These are phyloP conservation scores for Spheniscus mendiculus DNA, from an alignment of 2,113 vertebrate species.

Conservation along the genomic window DNA sequence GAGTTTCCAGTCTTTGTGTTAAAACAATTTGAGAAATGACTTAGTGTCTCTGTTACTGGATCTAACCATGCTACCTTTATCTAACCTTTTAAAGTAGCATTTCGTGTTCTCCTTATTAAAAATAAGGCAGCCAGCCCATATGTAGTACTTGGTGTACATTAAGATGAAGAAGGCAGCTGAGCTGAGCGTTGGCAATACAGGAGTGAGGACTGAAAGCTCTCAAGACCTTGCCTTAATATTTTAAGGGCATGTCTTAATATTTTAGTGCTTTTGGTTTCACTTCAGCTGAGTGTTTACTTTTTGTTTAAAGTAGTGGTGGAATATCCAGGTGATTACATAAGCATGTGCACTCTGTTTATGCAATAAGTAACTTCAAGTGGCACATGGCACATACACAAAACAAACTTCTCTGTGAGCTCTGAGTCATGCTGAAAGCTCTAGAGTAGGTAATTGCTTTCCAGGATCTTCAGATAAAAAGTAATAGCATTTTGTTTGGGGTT, in stretches of 20 bases:
- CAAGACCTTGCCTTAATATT: background rate
- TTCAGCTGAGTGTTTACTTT: background rate
- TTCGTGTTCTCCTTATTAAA: background rate
- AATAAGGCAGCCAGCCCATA: background rate
- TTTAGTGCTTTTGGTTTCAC: background rate
- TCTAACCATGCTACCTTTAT: background rate
- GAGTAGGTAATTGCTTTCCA: background rate
- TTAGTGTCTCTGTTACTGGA: background rate
- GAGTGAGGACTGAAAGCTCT: background rate
- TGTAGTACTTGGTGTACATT: background rate
- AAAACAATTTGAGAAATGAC: background rate
- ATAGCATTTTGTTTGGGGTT: background rate
- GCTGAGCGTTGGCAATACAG: background rate
- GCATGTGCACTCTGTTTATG: accelerated
- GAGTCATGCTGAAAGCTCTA: background rate
- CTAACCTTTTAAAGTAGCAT: background rate
- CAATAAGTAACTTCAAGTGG: background rate
- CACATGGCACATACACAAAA: background rate
- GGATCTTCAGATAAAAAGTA: background rate
- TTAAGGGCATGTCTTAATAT: background rate
- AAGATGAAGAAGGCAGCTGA: background rate
- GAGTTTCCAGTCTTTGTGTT: background rate
- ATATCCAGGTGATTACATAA: background rate
- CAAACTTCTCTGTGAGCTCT: background rate
- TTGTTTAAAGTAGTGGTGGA: background rate